Conservation (phyloP, 2,888 invertebrate genomes). For the Synergus gifuensis region DNA sequence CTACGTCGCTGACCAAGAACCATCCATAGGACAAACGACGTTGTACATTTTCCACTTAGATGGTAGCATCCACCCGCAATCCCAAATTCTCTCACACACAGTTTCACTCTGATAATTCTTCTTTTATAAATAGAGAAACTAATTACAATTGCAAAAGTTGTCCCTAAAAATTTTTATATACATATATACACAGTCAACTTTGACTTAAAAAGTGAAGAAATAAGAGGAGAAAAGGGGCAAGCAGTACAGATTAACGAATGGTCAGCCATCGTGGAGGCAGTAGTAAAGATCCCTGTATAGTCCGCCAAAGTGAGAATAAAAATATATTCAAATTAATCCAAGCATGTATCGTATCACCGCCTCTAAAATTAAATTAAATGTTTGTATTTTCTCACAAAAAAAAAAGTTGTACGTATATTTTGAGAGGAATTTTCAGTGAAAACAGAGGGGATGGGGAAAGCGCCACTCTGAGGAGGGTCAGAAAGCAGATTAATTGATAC, state of each 20-base stretch:
- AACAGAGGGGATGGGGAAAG: neutral
- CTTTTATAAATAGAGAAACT: neutral
- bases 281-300: too few species aligned
- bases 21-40: constrained; percentile 29
- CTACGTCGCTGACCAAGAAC: constrained; percentile 38
- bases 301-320: too few species aligned
- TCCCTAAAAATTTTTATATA: neutral
- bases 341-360: neutral
- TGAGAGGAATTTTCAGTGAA: neutral
- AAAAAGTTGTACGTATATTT: neutral
- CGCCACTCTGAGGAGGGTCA: neutral
- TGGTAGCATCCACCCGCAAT: constrained; percentile 11
- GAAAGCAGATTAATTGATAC: constrained; percentile 64
- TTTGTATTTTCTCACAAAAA: neutral
- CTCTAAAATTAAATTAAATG: neutral
- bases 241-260: too few species aligned
- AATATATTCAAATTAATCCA: neutral
- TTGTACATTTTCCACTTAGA: constrained; percentile 21
- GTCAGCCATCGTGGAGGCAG: too few species aligned
- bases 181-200: too few species aligned
- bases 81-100: constrained; percentile 5
- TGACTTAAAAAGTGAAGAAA: too few species aligned
- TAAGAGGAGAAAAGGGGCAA: too few species aligned
- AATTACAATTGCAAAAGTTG: neutral
- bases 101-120: neutral